phyloP scores from a whole-genome alignment of 2,888 invertebrate species.

The Synergus umbraculus region DNA sequence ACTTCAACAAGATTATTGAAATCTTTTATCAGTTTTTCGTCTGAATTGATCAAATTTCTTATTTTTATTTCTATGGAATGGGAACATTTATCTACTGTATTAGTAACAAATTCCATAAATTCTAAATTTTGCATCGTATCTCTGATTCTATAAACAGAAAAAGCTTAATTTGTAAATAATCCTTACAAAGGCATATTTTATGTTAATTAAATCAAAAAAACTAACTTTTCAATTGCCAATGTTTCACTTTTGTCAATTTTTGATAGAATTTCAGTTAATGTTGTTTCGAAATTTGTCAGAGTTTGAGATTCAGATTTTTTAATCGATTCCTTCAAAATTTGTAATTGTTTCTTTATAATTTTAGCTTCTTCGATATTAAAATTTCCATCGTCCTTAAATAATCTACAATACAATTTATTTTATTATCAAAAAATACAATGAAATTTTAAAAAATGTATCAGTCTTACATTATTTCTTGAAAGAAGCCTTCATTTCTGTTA shows the following conservation, averaged over 20 bases:
- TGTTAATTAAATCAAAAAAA: slow-evolving; percentile 2
- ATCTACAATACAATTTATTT: slow-evolving; percentile 43
- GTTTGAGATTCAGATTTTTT: slow-evolving; percentile 47
- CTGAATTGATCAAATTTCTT: slow-evolving; percentile 9
- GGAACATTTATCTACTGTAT: slow-evolving; percentile 51
- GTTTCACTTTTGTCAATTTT: slow-evolving; percentile 47
- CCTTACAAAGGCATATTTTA: background rate
- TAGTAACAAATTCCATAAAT: slow-evolving; percentile 51
- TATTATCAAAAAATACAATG: background rate
- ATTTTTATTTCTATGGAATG: slow-evolving; percentile 47
- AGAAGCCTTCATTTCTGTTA: slow-evolving; percentile 51
- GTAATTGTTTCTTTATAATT: slow-evolving; percentile 48
- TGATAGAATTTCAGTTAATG: slow-evolving; percentile 42
- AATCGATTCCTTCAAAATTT: slow-evolving; percentile 47
- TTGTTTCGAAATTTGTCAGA: slow-evolving; percentile 49
- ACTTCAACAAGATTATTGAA: slow-evolving; percentile 19
- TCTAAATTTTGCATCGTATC: slow-evolving; percentile 49
- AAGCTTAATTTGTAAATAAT: background rate
- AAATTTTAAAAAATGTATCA: background rate
- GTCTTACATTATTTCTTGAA: slow-evolving; percentile 51
- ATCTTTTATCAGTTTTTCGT: background rate
- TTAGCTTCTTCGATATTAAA: slow-evolving; percentile 54
- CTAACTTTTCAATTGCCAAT: slow-evolving; percentile 45
- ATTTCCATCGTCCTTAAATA: slow-evolving; percentile 57
- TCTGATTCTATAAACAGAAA: slow-evolving; percentile 43